These are phyloP conservation scores for Arrhamphus sclerolepis DNA, from an alignment of 2,797 vertebrate species.

Conservation along the genomic window DNA sequence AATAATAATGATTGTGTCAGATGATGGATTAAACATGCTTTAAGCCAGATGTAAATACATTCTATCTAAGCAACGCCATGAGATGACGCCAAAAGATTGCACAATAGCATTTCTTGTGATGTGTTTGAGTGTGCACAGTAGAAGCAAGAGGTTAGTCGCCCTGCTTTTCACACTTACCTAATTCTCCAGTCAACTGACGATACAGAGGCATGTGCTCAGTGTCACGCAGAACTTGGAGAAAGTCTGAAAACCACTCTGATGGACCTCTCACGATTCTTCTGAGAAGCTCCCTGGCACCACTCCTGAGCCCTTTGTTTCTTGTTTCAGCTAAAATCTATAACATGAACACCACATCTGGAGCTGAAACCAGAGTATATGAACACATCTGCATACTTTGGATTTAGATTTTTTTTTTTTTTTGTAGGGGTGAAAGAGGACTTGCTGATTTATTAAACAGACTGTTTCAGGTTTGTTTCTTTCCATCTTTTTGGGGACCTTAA, in stretches of 20 bases:
- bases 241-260: conserved; percentile 86
- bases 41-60: background rate
- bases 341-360: conserved; percentile 14
- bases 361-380: background rate
- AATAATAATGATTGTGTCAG: background rate
- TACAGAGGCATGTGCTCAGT: conserved; percentile 58
- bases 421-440: no score
- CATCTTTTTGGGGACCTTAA: no score
- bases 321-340: conserved; percentile 78
- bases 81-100: no score
- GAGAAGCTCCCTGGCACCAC: conserved; percentile 84
- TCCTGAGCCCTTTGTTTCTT: conserved; percentile 55
- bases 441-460: no score
- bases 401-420: no score
- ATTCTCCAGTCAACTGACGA: conserved; percentile 76
- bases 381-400: no score
- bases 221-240: conserved; percentile 75
- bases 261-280: conserved; percentile 82
- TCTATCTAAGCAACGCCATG: background rate
- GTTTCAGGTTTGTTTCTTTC: no score
- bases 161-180: conserved; percentile 19
- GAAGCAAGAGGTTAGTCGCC: conserved; percentile 20
- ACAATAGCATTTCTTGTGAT: background rate
- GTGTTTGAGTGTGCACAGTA: background rate
- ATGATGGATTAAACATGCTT: background rate